Evolutionary conservation across 2,888 invertebrate genomes (phyloP), one percentile per base, ranked within the genome.

Genomic region (Camponotus fellah): DNA sequence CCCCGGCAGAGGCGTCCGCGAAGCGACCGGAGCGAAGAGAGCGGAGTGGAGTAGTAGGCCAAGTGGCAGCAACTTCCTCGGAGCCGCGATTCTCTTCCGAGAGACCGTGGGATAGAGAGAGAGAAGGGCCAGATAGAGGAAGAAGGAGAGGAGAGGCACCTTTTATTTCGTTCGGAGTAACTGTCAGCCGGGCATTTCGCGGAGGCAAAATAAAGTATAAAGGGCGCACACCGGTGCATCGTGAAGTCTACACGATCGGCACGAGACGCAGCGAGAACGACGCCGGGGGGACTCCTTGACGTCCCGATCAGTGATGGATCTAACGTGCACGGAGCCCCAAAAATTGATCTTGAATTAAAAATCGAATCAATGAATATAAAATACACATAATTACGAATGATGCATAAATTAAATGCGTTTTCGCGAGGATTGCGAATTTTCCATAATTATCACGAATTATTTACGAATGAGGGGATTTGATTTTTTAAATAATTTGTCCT

Each of bases 21-120:
- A 43, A 53, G 32, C 69, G 49, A 68, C 26, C 32, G 68, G 49
- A 79, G 92, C 89, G 90, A 86, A 71, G 88, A 83, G 86, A 86
- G 91, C 91, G 91, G 92, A 94, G 92, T 93, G 92, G 94, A 94
- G 93, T 94, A 94, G 94, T 94, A 94, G 94, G 94, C 94, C 94
- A 94, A 94, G 92, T 94, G 93, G 93, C 92, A 92, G 91, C 89
- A 93, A 94, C 90, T 93, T 93, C 90, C 91, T 90, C 66, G 77
- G 81, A 86, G 86, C 86, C 87, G 88, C 69, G 69, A 71, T 80
- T 90, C 91, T 86, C 86, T 86, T 85, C 84, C 86, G 89, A 56
- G 85, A 53, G 75, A 80, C 56, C 43, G 40, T 74, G 60, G 40
- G 71, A 85, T 34, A 71, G 56, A 58, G 46, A 68, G 1, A 34